Percentiles rank a stretch among this genome's conserved stretches.
phyloP scores from a whole-genome alignment of 2,797 vertebrate genomes.

The Toxotes lorentzi region DNA sequence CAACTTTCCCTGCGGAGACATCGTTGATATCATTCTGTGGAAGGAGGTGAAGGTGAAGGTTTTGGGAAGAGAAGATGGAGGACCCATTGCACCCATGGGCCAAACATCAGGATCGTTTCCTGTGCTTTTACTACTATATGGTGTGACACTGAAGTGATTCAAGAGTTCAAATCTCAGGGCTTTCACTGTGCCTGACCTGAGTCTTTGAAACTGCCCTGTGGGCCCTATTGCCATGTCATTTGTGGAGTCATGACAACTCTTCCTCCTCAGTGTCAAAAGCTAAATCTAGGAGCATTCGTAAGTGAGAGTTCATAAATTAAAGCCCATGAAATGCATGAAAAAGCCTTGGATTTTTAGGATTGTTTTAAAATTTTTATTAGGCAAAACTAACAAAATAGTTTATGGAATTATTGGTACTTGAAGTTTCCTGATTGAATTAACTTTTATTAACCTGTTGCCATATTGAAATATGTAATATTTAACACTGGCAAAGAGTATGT shows the following conservation, averaged over 20 bases:
- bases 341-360: not conserved
- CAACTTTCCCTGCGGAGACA: slow-evolving; percentile 81
- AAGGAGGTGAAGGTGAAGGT: too few relatives aligned
- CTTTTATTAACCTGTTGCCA: not conserved
- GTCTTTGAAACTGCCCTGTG: not conserved
- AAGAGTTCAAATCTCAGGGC: slow-evolving; percentile 21
- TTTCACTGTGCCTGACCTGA: slow-evolving; percentile 22
- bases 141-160: slow-evolving; percentile 4
- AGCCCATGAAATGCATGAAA: not conserved
- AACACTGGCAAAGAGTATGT: slow-evolving; percentile 6
- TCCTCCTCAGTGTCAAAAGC: slow-evolving; percentile 4
- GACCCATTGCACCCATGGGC: not conserved
- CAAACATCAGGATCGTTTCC: slow-evolving; percentile 20
- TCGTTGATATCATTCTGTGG: slow-evolving; percentile 71
- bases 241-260: not conserved
- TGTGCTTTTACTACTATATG: not conserved
- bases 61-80: not conserved
- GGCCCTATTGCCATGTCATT: not conserved
- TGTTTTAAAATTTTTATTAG: not conserved
- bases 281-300: not conserved
- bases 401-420: not conserved
- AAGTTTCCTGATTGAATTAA: slow-evolving; percentile 13
- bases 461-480: slow-evolving; percentile 4
- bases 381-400: not conserved
- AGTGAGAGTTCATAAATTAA: not conserved